These are phyloP conservation scores for Muscicapa adusta DNA, from an alignment of 2,113 vertebrate species.

Conservation along the genomic window DNA sequence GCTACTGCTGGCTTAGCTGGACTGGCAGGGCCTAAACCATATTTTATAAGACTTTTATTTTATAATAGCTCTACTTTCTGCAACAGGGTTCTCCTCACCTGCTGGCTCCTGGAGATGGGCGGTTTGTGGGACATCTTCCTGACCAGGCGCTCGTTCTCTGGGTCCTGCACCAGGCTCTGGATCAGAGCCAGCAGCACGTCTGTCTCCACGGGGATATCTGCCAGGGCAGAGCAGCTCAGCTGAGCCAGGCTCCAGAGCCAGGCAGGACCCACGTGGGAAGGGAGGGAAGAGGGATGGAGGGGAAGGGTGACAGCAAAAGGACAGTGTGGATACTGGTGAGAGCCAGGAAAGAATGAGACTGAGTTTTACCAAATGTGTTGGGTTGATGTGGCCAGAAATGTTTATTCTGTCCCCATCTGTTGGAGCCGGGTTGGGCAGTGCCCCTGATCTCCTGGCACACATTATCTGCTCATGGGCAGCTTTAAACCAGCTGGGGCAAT, in stretches of 20 bases:
- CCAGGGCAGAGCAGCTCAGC: not conserved
- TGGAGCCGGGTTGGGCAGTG: too few species aligned
- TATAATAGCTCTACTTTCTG: not conserved
- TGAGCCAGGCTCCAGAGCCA: not conserved
- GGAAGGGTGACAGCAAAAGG: not conserved
- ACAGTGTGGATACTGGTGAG: too few species aligned
- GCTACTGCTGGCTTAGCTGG: not conserved
- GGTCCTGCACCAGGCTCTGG: conserved; percentile 55
- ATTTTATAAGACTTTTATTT: not conserved
- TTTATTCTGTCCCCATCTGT: too few species aligned
- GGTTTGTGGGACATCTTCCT: conserved; percentile 61
- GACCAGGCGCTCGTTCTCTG: conserved; percentile 20
- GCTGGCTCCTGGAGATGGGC: not conserved
- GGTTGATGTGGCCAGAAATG: too few species aligned
- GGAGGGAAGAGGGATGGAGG: not conserved
- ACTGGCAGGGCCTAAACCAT: not conserved
- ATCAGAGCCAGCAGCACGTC: conserved; percentile 66
- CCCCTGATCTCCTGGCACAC: too few species aligned
- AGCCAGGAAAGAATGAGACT: too few species aligned
- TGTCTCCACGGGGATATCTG: conserved; percentile 62
- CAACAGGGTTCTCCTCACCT: conserved; percentile 19
- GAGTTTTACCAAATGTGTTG: too few species aligned
- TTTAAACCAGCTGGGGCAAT: too few species aligned
- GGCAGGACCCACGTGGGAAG: rapidly evolving
- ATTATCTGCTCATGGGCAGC: too few species aligned